Percentiles rank a stretch among this genome's conserved stretches.
Evolutionary conservation across 2,888 invertebrate species (phyloP).

Genomic region (Andrena trimmerana): DNA sequence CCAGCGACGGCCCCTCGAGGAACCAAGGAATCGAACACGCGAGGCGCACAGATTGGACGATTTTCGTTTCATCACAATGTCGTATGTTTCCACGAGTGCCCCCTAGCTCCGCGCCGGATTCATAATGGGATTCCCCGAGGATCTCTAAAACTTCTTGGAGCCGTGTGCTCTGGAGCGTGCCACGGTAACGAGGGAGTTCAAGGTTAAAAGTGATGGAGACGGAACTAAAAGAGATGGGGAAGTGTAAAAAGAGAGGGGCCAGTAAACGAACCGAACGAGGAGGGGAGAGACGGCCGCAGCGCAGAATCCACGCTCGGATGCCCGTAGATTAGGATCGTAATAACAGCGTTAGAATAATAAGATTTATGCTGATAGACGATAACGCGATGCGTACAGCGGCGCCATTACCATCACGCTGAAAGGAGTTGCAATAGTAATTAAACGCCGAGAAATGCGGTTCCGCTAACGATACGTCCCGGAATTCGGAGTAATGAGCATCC

Average conservation of each 20-base stretch:
- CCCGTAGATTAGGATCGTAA: constrained; percentile 61
- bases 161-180: constrained; percentile 72
- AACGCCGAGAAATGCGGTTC: constrained; percentile 13
- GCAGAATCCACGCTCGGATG: constrained; percentile 33
- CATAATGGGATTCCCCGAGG: constrained; percentile 74
- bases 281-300: constrained; percentile 1
- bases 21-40: constrained; percentile 28
- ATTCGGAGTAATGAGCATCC: constrained; percentile 14
- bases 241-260: constrained; percentile 26
- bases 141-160: constrained; percentile 75
- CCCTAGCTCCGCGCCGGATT: constrained; percentile 59
- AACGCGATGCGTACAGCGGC: constrained; percentile 29
- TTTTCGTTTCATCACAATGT: constrained; percentile 50
- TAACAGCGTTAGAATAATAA: constrained; percentile 62
- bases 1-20: constrained; percentile 2
- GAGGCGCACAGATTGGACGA: constrained; percentile 43
- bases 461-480: constrained; percentile 28
- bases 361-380: constrained; percentile 55
- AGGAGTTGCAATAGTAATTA: constrained; percentile 47
- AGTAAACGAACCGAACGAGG: constrained; percentile 28
- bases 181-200: constrained; percentile 76
- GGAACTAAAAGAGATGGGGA: constrained; percentile 51
- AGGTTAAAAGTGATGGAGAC: constrained; percentile 73
- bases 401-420: constrained; percentile 33
- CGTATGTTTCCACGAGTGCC: constrained; percentile 62